Percentiles rank a stretch among this genome's conserved stretches.
Evolutionary conservation across 2,113 vertebrate species (phyloP).

Genomic region (Sturnira hondurensis): DNA sequence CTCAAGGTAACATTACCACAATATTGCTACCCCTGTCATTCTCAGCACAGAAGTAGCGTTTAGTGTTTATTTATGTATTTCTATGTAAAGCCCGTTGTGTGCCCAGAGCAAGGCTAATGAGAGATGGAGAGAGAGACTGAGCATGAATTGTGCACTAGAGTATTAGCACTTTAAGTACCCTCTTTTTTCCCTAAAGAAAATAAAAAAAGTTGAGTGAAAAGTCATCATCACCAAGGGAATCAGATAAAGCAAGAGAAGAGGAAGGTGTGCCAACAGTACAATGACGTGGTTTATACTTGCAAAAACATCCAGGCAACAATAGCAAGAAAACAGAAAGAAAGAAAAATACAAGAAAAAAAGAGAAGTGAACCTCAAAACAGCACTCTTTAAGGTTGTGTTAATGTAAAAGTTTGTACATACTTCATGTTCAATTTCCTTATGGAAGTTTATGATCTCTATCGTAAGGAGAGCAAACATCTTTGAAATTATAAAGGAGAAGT

Average conservation of each 20-base stretch:
- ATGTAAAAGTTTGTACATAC: constrained; percentile 23
- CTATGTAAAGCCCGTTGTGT: background rate
- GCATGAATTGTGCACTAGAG: constrained; percentile 17
- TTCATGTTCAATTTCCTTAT: background rate
- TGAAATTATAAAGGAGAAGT: constrained; percentile 21
- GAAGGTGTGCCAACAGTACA: constrained; percentile 1
- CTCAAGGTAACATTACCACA: background rate
- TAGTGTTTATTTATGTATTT: background rate
- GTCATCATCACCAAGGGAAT: constrained; percentile 27
- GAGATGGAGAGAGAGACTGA: background rate
- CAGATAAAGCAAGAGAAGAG: constrained; percentile 46
- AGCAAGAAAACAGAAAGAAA: background rate
- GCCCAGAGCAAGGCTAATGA: background rate
- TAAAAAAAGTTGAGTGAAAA: constrained; percentile 4
- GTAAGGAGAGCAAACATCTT: background rate
- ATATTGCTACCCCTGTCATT: background rate
- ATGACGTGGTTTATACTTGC: background rate
- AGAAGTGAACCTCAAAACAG: constrained; percentile 35
- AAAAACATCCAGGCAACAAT: constrained; percentile 17
- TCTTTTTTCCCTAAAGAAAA: background rate
- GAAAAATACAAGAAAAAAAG: background rate
- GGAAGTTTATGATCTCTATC: constrained; percentile 34
- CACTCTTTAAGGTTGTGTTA: constrained; percentile 20
- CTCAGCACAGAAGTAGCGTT: background rate
- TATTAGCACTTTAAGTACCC: background rate